Conservation (phyloP, 2,113 vertebrate genomes). For the Sterrhoptilus dennistouni region DNA sequence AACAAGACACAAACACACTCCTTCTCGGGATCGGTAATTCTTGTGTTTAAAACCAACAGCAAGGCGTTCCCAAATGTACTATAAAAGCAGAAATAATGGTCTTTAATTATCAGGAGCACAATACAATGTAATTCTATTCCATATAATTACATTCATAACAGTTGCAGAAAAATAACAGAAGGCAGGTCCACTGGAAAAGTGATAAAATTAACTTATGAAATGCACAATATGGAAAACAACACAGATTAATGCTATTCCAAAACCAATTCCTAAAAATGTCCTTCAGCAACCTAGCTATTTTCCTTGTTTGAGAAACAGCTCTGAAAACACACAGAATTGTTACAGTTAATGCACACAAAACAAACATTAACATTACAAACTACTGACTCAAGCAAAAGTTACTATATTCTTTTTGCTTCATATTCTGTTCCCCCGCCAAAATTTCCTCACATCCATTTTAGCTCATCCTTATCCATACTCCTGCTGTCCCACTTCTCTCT, state of each 20-base stretch:
- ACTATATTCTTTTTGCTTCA: neutral
- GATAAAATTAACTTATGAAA: neutral
- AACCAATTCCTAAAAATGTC: neutral
- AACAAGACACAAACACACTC: conserved; percentile 90
- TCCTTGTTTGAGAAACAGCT: neutral
- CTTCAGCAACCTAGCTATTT: neutral
- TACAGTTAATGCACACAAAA: neutral
- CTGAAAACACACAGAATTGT: neutral
- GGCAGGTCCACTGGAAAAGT: neutral
- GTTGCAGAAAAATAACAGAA: neutral
- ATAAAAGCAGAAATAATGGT: conserved; percentile 62
- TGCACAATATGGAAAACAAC: neutral
- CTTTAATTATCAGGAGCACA: conserved; percentile 12
- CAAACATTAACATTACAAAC: neutral
- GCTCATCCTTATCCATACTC: neutral
- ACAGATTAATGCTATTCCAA: neutral
- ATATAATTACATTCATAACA: neutral
- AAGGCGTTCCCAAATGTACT: conserved; percentile 94
- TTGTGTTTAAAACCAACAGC: conserved; percentile 93
- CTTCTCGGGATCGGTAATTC: conserved; percentile 95
- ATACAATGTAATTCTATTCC: neutral
- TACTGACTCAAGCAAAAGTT: neutral
- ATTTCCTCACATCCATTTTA: neutral
- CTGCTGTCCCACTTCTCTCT: neutral
- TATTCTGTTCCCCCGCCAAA: neutral